Percentiles rank a stretch among this genome's conserved stretches.
phyloP scores from a whole-genome alignment of 1,140 invertebrate species.

The Myzus persicae region DNA sequence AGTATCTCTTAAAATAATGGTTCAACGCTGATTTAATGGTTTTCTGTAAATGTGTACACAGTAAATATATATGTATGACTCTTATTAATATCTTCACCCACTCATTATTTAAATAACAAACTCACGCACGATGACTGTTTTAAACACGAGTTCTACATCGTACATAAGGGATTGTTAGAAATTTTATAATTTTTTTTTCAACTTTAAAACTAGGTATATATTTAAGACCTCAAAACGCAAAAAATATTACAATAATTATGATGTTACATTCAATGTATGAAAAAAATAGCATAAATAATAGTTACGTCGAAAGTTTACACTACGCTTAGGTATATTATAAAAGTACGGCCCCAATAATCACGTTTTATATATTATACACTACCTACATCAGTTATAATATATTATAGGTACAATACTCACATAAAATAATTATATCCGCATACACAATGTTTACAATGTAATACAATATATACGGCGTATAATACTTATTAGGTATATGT shows the following conservation, averaged over 20 bases:
- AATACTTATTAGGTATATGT: neutral
- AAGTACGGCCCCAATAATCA: neutral
- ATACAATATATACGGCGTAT: neutral
- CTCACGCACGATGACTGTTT: neutral
- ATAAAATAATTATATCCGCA: neutral
- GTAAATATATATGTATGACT: too few relatives aligned
- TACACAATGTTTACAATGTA: constrained; percentile 4
- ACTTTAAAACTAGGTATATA: neutral
- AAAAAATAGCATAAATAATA: neutral
- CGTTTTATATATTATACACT: neutral
- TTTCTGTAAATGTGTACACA: neutral
- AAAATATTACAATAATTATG: neutral
- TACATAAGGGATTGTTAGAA: neutral
- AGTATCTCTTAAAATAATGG: neutral
- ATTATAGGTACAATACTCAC: neutral
- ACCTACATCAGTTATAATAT: neutral
- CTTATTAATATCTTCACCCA: neutral
- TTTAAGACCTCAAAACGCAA: neutral
- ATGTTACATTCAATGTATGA: neutral
- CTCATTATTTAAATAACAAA: neutral
- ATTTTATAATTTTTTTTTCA: neutral
- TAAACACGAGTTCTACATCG: neutral
- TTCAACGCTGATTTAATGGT: neutral
- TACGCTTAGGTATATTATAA: neutral
- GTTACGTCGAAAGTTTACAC: neutral